A percentile compares a stretch with the other conserved stretches of the same genome.
Evolutionary conservation across 2,797 vertebrate genomes (phyloP).

Genomic region (Intellagama lesueurii): DNA sequence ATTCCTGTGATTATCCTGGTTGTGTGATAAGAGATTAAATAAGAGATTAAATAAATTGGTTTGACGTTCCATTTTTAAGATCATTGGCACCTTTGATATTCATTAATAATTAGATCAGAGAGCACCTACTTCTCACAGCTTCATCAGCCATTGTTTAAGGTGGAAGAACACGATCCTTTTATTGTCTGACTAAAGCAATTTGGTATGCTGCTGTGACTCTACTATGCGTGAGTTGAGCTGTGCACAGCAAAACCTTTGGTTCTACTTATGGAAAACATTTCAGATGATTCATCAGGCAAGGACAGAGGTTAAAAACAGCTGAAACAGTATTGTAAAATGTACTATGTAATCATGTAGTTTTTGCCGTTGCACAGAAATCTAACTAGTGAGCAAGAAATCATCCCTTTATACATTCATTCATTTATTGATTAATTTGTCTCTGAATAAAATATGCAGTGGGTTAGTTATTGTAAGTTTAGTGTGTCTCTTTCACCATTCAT

Average conservation of each 20-base stretch:
- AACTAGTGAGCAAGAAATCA: slow-evolving; percentile 44
- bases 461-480: slow-evolving; percentile 13
- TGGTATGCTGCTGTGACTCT: not conserved
- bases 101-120: slow-evolving; percentile 44
- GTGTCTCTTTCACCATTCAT: slow-evolving; percentile 37
- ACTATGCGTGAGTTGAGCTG: not conserved
- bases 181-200: not conserved
- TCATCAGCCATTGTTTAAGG: not conserved
- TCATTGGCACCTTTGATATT: not conserved
- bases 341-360: slow-evolving; percentile 10
- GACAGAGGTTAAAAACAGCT: slow-evolving; percentile 35
- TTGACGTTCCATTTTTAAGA: too few relatives aligned
- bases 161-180: not conserved
- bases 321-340: slow-evolving; percentile 61
- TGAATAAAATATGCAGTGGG: not conserved
- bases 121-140: slow-evolving; percentile 39
- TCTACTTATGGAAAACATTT: not conserved
- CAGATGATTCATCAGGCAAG: too few relatives aligned
- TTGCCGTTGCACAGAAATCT: slow-evolving; percentile 35
- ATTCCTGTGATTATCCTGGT: too few relatives aligned
- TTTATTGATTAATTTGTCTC: not conserved
- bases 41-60: too few relatives aligned
- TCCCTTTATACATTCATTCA: not conserved
- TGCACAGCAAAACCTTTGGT: not conserved
- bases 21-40: too few relatives aligned